Percentiles rank a stretch among this genome's conserved stretches.
phyloP scores from a whole-genome alignment of 2,888 invertebrate genomes.

The Drosophila lutescens region DNA sequence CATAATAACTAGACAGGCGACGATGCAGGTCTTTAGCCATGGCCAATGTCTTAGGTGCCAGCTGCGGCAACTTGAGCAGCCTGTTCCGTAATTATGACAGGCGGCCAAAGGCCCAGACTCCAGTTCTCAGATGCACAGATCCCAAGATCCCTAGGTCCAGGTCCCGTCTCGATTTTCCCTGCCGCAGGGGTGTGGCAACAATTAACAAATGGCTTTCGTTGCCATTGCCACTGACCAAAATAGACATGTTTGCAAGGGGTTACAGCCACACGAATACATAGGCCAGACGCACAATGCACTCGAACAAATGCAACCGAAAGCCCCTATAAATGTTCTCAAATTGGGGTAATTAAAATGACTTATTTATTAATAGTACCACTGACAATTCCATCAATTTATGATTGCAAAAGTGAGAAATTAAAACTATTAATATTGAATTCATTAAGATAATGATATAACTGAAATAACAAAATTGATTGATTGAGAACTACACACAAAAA shows the following conservation, averaged over 20 bases:
- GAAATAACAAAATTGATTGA: no score
- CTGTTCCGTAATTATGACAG: constrained; percentile 71
- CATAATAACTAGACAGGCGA: constrained; percentile 47
- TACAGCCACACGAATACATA: constrained; percentile 22
- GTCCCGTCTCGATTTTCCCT: constrained; percentile 25
- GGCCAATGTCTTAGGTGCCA: constrained; percentile 27
- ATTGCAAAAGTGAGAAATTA: no score
- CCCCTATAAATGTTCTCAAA: neutral
- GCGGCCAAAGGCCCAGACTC: constrained; percentile 31
- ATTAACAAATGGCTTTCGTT: constrained; percentile 60
- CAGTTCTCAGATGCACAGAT: constrained; percentile 7
- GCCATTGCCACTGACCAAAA: constrained; percentile 48
- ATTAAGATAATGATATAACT: no score
- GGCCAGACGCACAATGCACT: constrained; percentile 6
- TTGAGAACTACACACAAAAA: no score
- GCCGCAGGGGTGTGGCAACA: constrained; percentile 40
- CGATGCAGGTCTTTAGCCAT: constrained; percentile 31
- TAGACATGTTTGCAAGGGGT: constrained; percentile 53
- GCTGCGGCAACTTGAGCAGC: constrained; percentile 49
- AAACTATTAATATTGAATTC: no score
- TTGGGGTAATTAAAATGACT: neutral
- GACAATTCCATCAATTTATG: no score
- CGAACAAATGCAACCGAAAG: neutral
- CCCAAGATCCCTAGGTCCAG: constrained; percentile 16
- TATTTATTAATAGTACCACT: no score